Evolutionary conservation across 2,797 vertebrate genomes (phyloP), one percentile per base, ranked within the genome.

Genomic region (Glyptemys insculpta): DNA sequence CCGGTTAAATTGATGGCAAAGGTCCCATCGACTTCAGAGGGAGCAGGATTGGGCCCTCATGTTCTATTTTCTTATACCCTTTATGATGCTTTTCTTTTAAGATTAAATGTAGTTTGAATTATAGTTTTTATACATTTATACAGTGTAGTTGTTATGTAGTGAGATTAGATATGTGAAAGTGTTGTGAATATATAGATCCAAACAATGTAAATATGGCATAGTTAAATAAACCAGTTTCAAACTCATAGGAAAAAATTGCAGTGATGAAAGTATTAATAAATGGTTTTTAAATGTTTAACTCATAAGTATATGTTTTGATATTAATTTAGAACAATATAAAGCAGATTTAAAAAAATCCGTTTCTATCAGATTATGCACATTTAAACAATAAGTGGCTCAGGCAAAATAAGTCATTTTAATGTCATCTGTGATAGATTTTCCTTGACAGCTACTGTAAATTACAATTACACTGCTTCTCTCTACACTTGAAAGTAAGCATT

Each of bases 361-460:
- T 98, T 98, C 98, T 98, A 98, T 98, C 98, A 98, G 97, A 98
- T 98, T 98, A 98, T 98, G 97, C 98, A 98, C 98, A 98, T 98
- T 98, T 98, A 98, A 98, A 98, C 98, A 98, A 98, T 98, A 98
- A 98, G 98, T 98, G 98, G 98, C 97, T 98, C 97, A 98, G 98
- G 98, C 98, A 98, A 98, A 98, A 98, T 98, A 98, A 98, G 98
- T 98, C 98, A 98, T 98, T 98, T 98, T 98, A 98, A 98, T 98
- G 98, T 98, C 98, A 98, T 98, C 97, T 97, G 97, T 98, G 97
- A 98, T 98, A 98, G 98, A 98, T 98, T 98, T 98, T 98, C 97
- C 98, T 98, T 99, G 98, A 98, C 98, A 98, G 98, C 98, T 98
- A 98, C 98, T 98, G 98, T 98, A 98, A 98, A 98, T 99, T 98